Conservation (phyloP, 2,113 vertebrate genomes). For the Ramphastos sulfuratus region DNA sequence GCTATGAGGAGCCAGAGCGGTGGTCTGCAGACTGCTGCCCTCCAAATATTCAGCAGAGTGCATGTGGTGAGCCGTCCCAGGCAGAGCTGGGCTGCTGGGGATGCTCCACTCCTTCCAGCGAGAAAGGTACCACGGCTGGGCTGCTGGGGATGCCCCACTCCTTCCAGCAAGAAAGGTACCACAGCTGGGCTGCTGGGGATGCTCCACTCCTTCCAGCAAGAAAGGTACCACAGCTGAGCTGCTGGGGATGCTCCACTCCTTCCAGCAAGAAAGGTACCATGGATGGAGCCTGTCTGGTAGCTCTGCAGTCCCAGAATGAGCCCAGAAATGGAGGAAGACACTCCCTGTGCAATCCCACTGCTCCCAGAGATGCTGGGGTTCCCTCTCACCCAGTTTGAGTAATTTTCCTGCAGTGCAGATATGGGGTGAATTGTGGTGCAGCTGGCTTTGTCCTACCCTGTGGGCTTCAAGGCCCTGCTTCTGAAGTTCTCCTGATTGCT, state of each 20-base stretch:
- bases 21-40: not conserved
- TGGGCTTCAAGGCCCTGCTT: not conserved
- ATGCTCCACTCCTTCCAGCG: not conserved
- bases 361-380: fast-evolving
- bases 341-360: fast-evolving
- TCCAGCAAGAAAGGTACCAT: fast-evolving
- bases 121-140: fast-evolving
- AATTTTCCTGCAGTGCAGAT: fast-evolving
- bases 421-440: fast-evolving
- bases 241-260: not conserved
- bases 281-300: not conserved
- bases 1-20: not conserved
- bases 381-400: fast-evolving
- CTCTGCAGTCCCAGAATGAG: not conserved
- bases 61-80: fast-evolving
- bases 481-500: not conserved
- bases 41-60: not conserved
- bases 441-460: not conserved
- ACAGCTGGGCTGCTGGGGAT: not conserved
- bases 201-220: too few relatives aligned
- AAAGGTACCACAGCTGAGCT: too few relatives aligned
- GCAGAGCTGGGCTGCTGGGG: not conserved
- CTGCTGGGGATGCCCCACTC: not conserved
- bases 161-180: not conserved
- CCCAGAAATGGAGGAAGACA: not conserved